Percentiles rank a stretch among this genome's conserved stretches.
These are phyloP conservation scores for Mus pahari DNA, from an alignment of 2,113 vertebrate genomes.

Conservation along the genomic window DNA sequence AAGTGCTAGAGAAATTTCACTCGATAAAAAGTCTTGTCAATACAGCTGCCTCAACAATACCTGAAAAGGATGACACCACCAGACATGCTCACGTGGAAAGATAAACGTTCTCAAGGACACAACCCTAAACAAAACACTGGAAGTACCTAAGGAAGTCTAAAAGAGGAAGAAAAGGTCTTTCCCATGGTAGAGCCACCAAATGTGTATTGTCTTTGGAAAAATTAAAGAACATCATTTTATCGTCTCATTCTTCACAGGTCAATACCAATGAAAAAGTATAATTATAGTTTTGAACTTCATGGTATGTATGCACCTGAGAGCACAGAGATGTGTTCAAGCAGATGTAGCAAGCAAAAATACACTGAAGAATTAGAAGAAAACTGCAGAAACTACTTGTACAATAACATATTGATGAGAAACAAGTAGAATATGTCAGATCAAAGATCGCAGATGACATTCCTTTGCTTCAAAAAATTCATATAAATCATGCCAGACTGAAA, in stretches of 20 bases:
- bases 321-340: not conserved
- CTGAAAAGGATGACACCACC: not conserved
- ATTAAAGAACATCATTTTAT: not conserved
- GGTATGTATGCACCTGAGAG: not conserved
- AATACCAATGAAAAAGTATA: not conserved
- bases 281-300: not conserved
- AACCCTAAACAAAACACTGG: not conserved
- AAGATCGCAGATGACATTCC: not conserved
- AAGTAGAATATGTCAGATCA: not conserved
- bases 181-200: not conserved
- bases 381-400: not conserved
- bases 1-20: not conserved
- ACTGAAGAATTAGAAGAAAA: slow-evolving; percentile 1
- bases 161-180: not conserved
- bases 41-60: not conserved
- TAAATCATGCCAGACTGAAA: not conserved
- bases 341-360: not conserved
- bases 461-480: not conserved
- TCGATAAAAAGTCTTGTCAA: not conserved
- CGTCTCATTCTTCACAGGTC: not conserved
- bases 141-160: not conserved
- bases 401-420: not conserved
- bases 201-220: not conserved
- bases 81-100: not conserved
- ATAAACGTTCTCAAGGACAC: not conserved